Evolutionary conservation across 37 sponge, comb jelly and placozoan genomes (phyloP), one percentile per base, ranked within the genome.

Genomic region (Ephydatia muelleri): DNA sequence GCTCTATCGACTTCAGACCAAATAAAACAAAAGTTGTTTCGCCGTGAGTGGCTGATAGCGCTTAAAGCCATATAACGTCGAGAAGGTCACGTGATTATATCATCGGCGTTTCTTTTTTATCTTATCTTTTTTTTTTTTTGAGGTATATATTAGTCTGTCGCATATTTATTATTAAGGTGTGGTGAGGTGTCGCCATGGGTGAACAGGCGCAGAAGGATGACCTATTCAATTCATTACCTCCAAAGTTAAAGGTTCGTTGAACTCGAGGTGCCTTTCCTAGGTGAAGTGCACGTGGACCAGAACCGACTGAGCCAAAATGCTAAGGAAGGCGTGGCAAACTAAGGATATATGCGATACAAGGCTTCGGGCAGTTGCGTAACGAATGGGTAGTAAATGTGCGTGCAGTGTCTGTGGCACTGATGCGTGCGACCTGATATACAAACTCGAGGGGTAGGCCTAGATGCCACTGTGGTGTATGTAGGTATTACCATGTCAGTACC

Each of bases 241-340:
- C 57, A 57, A 57, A 57, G 16, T 57, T 33, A 6, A 71, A 71
- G 72, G 32, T 33, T 71, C 72, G 72, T 71, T 71, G 29, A 71
- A 71, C 72, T 71, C 14, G 6, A 16, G 72, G 72, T 30, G 72
- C 34, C 29, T 13, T 2, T 71, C 30, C 13, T 37, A 37, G 27
- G 77, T 38, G 27, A 38, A 76, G 16, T 21, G 34, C 77, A 76
- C 72, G 32, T 33, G 72, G 12, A 13, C 72, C 30, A 14, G 1
- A 11, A 2, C 30, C 0, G 12, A 78, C 5, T 78, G 79, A 69
- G 30, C 3, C 9, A 30, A 11, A 30, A 0, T 71, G 72, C 32
- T 13, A 19, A 43, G 57, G 57, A 57, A 57, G 57, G 57, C 16
- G 57, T 57, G 57, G 57, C 57, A 57, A n/a, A 14, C 19, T 57